These are phyloP conservation scores for Alentia gelatinosa DNA, from an alignment of 2,888 invertebrate genomes.

Conservation along the genomic window DNA sequence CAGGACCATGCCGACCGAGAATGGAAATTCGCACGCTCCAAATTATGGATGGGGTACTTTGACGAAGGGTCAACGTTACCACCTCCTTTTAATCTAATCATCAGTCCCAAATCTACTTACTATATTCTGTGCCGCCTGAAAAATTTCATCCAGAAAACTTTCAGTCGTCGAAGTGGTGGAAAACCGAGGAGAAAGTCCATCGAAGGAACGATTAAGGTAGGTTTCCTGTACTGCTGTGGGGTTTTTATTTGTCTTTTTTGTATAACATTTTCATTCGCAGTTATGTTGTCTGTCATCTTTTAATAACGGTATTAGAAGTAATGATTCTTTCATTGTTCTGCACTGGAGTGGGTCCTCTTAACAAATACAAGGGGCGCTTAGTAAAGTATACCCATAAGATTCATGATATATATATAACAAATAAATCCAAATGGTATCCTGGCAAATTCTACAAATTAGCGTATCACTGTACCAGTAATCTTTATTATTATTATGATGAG, in stretches of 20 bases:
- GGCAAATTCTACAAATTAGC: not conserved
- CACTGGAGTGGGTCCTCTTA: not conserved
- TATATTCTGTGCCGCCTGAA: conserved; percentile 68
- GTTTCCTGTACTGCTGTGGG: conserved; percentile 9
- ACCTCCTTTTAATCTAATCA: conserved; percentile 83
- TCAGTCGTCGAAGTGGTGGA: conserved; percentile 35
- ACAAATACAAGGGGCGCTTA: not conserved
- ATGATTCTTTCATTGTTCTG: not conserved
- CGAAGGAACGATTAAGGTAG: conserved; percentile 72
- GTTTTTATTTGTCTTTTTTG: not conserved
- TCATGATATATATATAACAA: not conserved
- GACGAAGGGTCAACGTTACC: conserved; percentile 83
- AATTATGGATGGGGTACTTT: conserved; percentile 84
- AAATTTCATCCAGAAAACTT: conserved; percentile 64
- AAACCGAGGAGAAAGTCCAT: conserved; percentile 63
- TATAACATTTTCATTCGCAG: not conserved
- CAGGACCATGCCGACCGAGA: conserved; percentile 84
- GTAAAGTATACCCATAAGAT: not conserved
- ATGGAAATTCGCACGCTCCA: conserved; percentile 84
- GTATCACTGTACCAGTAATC: too few relatives aligned
- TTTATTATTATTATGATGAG: too few relatives aligned
- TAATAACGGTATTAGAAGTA: not conserved
- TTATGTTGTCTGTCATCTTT: not conserved
- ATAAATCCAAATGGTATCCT: not conserved
- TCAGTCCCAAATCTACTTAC: conserved; percentile 82